These are phyloP conservation scores for Amaurobius ferox DNA, from an alignment of 2,888 invertebrate species.

Conservation along the genomic window DNA sequence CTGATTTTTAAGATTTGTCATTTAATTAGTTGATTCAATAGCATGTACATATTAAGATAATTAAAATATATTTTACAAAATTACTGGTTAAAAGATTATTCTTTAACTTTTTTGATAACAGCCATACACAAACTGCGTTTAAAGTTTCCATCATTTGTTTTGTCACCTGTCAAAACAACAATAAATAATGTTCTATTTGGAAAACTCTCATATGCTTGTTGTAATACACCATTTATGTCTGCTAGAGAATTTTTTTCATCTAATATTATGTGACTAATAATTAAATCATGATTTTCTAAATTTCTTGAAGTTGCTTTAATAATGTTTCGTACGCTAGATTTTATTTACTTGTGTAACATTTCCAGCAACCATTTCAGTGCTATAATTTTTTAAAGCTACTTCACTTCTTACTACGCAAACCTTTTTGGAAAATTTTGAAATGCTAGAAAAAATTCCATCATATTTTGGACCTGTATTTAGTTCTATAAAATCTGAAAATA, in stretches of 20 bases:
- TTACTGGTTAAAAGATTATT: too few species aligned
- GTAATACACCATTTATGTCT: constrained; percentile 19
- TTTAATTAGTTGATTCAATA: too few species aligned
- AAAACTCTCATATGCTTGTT: constrained; percentile 23
- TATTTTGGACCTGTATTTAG: neutral
- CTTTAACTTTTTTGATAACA: constrained; percentile 19
- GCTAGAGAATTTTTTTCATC: neutral
- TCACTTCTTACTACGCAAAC: constrained; percentile 40
- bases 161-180: constrained; percentile 22
- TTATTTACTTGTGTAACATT: constrained; percentile 5
- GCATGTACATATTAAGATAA: too few species aligned
- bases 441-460: constrained; percentile 29
- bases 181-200: constrained; percentile 36
- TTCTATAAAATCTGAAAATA: too few species aligned
- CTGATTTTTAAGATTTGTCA: too few species aligned
- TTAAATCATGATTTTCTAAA: constrained; percentile 32
- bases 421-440: constrained; percentile 21
- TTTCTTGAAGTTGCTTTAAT: constrained; percentile 25
- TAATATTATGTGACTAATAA: constrained; percentile 34
- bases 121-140: constrained; percentile 39
- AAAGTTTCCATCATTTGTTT: neutral
- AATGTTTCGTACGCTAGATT: constrained; percentile 37
- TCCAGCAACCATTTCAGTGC: neutral
- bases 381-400: constrained; percentile 24
- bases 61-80: too few species aligned